Conservation (phyloP, 2,797 vertebrate genomes). For the Champsocephalus gunnari region DNA sequence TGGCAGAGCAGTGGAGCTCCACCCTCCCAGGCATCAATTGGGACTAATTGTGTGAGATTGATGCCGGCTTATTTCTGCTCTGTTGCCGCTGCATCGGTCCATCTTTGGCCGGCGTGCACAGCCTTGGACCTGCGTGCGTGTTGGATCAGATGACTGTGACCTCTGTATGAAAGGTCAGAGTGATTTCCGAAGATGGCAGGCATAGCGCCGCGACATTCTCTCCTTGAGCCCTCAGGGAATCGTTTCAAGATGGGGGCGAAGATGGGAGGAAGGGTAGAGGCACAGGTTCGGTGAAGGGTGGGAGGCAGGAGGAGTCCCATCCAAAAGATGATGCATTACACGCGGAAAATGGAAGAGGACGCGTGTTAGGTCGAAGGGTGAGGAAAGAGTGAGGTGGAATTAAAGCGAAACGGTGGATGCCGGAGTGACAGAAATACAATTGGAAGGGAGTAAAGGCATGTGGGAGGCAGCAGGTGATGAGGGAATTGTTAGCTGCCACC, state of each 20-base stretch:
- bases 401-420: conserved; percentile 8
- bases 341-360: conserved; percentile 16
- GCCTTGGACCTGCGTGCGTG: conserved; percentile 21
- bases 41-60: conserved; percentile 74
- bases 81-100: conserved; percentile 31
- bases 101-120: conserved; percentile 30
- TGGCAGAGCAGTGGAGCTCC: conserved; percentile 37
- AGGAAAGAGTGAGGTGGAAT: neutral
- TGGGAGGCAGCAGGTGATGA: conserved; percentile 21
- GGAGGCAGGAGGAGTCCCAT: neutral
- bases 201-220: conserved; percentile 11
- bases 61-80: conserved; percentile 60
- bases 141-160: conserved; percentile 51
- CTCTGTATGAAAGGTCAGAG: conserved; percentile 69
- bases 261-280: conserved; percentile 2
- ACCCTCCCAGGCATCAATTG: conserved; percentile 51
- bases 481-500: conserved; percentile 63
- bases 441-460: conserved; percentile 30
- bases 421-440: conserved; percentile 56
- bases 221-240: conserved; percentile 39
- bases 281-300: conserved; percentile 8
- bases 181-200: conserved; percentile 77
- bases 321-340: conserved; percentile 32
- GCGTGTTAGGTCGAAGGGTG: conserved; percentile 29
- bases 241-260: conserved; percentile 26